Conservation (phyloP, 1,140 invertebrate genomes). For the Latrodectus geometricus region DNA sequence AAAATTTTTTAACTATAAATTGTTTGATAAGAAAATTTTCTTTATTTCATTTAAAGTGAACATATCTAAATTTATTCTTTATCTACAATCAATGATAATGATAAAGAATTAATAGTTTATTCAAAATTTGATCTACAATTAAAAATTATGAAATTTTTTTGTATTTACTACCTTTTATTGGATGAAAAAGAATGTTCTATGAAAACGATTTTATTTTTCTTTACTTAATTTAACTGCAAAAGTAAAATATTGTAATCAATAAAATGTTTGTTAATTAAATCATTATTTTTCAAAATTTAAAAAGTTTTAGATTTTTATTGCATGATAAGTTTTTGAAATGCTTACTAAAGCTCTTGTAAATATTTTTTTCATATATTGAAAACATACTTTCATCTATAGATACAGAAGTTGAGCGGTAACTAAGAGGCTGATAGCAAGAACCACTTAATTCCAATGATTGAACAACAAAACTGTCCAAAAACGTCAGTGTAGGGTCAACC, state of each 20-base stretch:
- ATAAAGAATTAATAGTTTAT: not conserved
- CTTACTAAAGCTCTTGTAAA: too few relatives aligned
- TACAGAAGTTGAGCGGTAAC: slow-evolving; percentile 1
- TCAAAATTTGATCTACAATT: not conserved
- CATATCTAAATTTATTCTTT: not conserved
- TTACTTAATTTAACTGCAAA: too few relatives aligned
- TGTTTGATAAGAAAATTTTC: not conserved
- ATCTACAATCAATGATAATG: not conserved
- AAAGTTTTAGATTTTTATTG: too few relatives aligned
- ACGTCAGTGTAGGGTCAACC: slow-evolving; percentile 47
- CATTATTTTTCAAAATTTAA: too few relatives aligned
- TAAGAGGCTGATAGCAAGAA: slow-evolving; percentile 26
- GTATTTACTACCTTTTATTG: too few relatives aligned
- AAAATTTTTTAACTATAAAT: not conserved
- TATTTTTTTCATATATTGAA: not conserved
- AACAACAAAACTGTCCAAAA: slow-evolving; percentile 45
- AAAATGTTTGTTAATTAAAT: too few relatives aligned
- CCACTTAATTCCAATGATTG: slow-evolving; percentile 14
- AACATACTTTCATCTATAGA: slow-evolving; percentile 23
- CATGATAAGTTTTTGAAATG: too few relatives aligned
- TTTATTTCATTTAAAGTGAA: not conserved
- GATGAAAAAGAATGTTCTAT: too few relatives aligned
- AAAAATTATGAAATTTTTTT: too few relatives aligned
- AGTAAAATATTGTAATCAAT: too few relatives aligned
- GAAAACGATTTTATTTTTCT: too few relatives aligned